Evolutionary conservation across 2,113 vertebrate genomes (phyloP), one percentile per base, ranked within the genome.

Genomic region (Tupaia tana): DNA sequence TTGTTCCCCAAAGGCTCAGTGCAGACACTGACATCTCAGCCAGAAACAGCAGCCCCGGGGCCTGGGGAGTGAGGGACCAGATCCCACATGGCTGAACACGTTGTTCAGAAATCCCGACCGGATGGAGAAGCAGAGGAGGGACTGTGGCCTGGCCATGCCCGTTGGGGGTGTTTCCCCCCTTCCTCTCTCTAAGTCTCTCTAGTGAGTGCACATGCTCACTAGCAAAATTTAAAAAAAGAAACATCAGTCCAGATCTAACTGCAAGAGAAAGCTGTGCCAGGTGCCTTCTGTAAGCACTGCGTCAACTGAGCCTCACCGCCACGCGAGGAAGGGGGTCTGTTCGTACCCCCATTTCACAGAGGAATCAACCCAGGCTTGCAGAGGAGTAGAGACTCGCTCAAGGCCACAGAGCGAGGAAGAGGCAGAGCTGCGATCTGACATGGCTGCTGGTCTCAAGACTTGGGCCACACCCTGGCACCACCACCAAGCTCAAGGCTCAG

Each of bases 281-380:
- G 24, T 29, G n/a, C 9, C 1, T 0, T 0, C 6, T 0, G 0
- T 7, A 5, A 20, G 8, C 10, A 3, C 20, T 0, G 2, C 9
- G 18, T 27, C 58, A 0, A 3, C 2, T 0, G 4, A 1, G 34
- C 64, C 20, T 27, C 67, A 14, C 10, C 7, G 1, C 3, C 22
- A 10, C 20, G 0, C 29, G 11, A 4, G 2, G 52, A 6, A 10
- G 18, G 18, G 63, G 19, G 1, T 90, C 18, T 19, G 11, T 25
- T 31, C 54, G 2, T 29, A 54, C 25, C 59, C n/a, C 8, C 7
- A 0, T 6, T 34, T 27, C 14, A 54, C 31, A 29, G 52, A 66
- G 4, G 3, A 59, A 16, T 61, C 81, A 56, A 56, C 15, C n/a
- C 69, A 25, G 31, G n/a, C 22, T 86, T n/a, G 13, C 73, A 64